phyloP scores from a whole-genome alignment of 1,140 invertebrate species.

The Stenopsyche tienmushanensis region DNA sequence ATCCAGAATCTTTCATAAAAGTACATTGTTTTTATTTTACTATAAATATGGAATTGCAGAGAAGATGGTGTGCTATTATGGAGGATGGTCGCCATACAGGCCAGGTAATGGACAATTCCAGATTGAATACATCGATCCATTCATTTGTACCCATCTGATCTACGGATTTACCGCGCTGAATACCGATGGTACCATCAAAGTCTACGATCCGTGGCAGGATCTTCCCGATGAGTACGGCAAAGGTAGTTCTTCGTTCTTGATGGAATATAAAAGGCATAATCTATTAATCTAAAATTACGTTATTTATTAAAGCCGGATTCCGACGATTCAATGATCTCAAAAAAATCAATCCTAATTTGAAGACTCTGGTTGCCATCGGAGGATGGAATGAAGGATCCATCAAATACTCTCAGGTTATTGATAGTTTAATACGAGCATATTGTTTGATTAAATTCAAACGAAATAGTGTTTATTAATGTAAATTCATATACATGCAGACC shows the following conservation, averaged over 20 bases:
- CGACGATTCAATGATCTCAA: conserved; percentile 30
- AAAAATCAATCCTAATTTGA: conserved; percentile 58
- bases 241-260: not conserved
- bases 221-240: not conserved
- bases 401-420: conserved; percentile 61
- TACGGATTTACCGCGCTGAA: conserved; percentile 69
- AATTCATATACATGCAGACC: too few relatives aligned
- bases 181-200: conserved; percentile 50
- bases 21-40: too few relatives aligned
- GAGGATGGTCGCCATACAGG: conserved; percentile 72
- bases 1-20: too few relatives aligned
- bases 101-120: conserved; percentile 63
- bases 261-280: not conserved
- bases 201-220: conserved; percentile 66
- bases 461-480: too few relatives aligned
- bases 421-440: not conserved
- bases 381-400: conserved; percentile 77
- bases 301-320: conserved; percentile 30
- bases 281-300: not conserved
- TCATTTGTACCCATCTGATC: conserved; percentile 73
- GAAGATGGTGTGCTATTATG: conserved; percentile 68
- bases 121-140: conserved; percentile 66
- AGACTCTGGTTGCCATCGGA: conserved; percentile 70
- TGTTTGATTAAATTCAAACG: too few relatives aligned
- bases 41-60: too few relatives aligned